Conservation (phyloP, 1,140 invertebrate species). For the Mizuhopecten yessoensis region DNA sequence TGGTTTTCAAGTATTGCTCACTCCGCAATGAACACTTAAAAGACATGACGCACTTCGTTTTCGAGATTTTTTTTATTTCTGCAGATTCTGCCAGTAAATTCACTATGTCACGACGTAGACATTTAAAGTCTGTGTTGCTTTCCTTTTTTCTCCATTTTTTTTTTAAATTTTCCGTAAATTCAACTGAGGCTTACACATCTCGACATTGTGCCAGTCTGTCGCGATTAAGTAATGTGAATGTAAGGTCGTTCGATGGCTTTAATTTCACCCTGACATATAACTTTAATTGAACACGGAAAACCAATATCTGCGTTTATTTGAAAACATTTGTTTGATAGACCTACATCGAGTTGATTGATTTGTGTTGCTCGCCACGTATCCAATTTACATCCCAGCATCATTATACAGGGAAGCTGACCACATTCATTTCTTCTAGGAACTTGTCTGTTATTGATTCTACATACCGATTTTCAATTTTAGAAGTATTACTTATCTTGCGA, state of each 20-base stretch:
- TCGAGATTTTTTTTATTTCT: too few species aligned
- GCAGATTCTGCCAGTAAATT: too few species aligned
- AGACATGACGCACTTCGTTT: too few species aligned
- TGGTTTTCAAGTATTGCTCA: too few species aligned
- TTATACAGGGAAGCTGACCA: not conserved
- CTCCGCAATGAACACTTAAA: too few species aligned
- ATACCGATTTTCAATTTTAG: not conserved
- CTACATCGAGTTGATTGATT: not conserved
- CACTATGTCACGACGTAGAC: too few species aligned
- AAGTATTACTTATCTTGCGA: not conserved
- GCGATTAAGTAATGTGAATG: too few species aligned
- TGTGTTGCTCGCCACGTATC: not conserved
- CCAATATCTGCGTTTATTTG: not conserved
- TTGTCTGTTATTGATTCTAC: not conserved
- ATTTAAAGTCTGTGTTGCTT: too few species aligned
- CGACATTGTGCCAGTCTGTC: too few species aligned
- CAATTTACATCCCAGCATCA: not conserved
- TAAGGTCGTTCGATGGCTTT: not conserved
- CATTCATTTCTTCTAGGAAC: not conserved
- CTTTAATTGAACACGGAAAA: slow-evolving; percentile 8
- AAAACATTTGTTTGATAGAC: slow-evolving; percentile 29
- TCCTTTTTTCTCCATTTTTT: too few species aligned
- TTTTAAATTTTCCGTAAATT: too few species aligned
- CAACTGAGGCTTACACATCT: too few species aligned
- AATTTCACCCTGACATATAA: not conserved